Evolutionary conservation across 1,140 invertebrate genomes (phyloP).

Genomic region (Calliphora vicina): DNA sequence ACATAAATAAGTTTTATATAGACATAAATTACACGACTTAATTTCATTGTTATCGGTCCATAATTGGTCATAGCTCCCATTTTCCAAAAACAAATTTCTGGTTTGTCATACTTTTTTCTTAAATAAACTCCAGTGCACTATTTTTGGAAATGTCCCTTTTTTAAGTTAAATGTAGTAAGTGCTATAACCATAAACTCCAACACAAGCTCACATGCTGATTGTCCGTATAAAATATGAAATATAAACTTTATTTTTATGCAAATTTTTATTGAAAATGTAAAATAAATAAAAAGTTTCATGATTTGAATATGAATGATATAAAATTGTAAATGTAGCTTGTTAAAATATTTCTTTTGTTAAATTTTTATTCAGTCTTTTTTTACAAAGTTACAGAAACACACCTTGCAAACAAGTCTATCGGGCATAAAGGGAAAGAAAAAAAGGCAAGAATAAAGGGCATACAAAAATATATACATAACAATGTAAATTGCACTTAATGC

Average conservation of each 20-base stretch:
- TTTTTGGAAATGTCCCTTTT: too few species aligned
- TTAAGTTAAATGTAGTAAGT: too few species aligned
- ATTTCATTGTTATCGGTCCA: too few species aligned
- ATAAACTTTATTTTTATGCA: slow-evolving; percentile 1
- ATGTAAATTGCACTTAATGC: slow-evolving; percentile 21
- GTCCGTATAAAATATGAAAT: not conserved
- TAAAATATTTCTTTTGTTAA: not conserved
- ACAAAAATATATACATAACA: not conserved
- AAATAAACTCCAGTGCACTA: too few species aligned
- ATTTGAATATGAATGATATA: not conserved
- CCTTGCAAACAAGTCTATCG: not conserved
- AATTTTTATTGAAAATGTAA: not conserved
- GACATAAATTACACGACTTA: too few species aligned
- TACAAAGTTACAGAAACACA: not conserved
- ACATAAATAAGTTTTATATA: too few species aligned
- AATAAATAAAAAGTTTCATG: not conserved
- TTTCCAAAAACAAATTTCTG: too few species aligned
- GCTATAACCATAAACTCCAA: too few species aligned
- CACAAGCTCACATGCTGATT: too few species aligned
- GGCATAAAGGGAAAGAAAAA: not conserved
- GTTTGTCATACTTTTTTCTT: too few species aligned
- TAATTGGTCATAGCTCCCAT: too few species aligned
- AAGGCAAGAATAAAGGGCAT: not conserved
- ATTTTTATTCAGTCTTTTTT: not conserved
- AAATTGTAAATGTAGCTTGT: not conserved